A percentile compares a stretch with the other conserved stretches of the same genome.
phyloP scores from a whole-genome alignment of 2,797 vertebrate species.

The Pseudochirops cupreus region DNA sequence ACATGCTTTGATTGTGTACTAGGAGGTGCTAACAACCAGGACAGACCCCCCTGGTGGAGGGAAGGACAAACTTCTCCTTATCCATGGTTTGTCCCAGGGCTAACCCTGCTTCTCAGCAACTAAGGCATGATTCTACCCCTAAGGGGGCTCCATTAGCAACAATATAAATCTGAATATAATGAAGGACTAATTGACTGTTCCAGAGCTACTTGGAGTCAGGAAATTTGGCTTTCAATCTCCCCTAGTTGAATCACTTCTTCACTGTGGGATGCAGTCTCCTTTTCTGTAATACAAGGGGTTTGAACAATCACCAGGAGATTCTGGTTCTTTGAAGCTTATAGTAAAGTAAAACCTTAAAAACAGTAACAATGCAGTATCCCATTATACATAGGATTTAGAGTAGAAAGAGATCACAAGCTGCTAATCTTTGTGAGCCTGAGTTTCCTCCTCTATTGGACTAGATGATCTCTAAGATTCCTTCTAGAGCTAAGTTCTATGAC shows the following conservation, averaged over 20 bases:
- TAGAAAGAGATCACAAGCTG: not conserved
- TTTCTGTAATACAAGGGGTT: not conserved
- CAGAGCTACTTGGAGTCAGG: not conserved
- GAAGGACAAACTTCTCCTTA: not conserved
- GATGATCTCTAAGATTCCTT: not conserved
- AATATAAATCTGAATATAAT: not conserved
- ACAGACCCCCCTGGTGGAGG: conserved; percentile 1
- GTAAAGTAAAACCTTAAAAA: not conserved
- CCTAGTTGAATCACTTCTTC: not conserved
- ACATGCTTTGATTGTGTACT: not conserved
- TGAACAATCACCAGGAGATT: not conserved
- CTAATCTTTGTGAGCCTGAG: not conserved
- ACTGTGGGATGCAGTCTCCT: not conserved
- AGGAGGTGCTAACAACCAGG: not conserved
- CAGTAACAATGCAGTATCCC: not conserved
- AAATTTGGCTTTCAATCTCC: not conserved
- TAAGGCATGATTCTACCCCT: not conserved
- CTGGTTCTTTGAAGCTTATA: not conserved
- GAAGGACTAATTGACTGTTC: not conserved
- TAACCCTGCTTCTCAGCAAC: not conserved
- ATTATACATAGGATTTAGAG: not conserved
- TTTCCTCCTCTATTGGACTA: conserved; percentile 10
- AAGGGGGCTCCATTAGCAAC: not conserved
- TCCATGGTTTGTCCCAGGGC: not conserved
- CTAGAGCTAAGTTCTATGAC: not conserved